Percentiles rank a stretch among this genome's conserved stretches.
These are phyloP conservation scores for Taenaris catops DNA, from an alignment of 2,888 invertebrate genomes.

Conservation along the genomic window DNA sequence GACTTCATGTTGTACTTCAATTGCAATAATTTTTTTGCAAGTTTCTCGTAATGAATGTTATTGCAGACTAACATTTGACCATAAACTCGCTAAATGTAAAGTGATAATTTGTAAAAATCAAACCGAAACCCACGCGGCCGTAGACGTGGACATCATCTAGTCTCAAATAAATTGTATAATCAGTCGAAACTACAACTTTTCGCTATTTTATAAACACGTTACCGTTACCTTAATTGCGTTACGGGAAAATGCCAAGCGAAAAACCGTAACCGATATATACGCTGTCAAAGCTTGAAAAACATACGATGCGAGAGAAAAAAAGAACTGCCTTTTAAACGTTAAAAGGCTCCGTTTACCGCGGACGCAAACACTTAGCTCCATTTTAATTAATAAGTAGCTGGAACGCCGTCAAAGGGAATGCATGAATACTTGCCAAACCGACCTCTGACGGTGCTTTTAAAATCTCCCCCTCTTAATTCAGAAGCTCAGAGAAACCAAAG, in stretches of 20 bases:
- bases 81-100: too few species aligned
- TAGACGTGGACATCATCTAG: too few species aligned
- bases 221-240: constrained; percentile 49
- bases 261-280: constrained; percentile 64
- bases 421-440: constrained; percentile 72
- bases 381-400: constrained; percentile 78
- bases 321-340: constrained; percentile 71
- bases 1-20: too few species aligned
- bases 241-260: constrained; percentile 58
- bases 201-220: too few species aligned
- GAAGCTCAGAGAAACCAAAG: constrained; percentile 67
- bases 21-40: too few species aligned
- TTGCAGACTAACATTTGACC: too few species aligned
- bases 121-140: too few species aligned
- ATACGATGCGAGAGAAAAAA: constrained; percentile 46
- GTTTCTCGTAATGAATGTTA: too few species aligned
- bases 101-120: too few species aligned
- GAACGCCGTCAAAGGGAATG: constrained; percentile 77
- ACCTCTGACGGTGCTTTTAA: constrained; percentile 71
- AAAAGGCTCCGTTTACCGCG: constrained; percentile 77
- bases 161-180: too few species aligned
- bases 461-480: constrained; percentile 67
- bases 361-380: constrained; percentile 77
- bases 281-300: constrained; percentile 66
- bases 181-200: too few species aligned